Percentiles rank a stretch among this genome's conserved stretches.
phyloP scores from a whole-genome alignment of 1,140 invertebrate species.

The Drosophila rhopaloa region DNA sequence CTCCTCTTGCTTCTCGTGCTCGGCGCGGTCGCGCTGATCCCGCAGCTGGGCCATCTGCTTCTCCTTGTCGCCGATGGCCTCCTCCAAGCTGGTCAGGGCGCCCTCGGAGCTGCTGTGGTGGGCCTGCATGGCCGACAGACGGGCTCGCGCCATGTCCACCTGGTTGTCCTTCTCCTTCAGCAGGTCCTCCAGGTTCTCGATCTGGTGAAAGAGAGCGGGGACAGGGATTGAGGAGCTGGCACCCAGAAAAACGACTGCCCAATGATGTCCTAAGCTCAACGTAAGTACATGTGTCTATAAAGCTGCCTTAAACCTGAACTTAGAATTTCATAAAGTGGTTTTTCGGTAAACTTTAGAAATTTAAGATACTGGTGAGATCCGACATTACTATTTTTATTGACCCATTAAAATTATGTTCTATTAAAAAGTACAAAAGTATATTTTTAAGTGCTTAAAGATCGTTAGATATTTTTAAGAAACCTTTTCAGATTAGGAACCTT shows the following conservation, averaged over 20 bases:
- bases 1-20: slow-evolving; percentile 98
- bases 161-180: slow-evolving; percentile 99
- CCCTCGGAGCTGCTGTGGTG: slow-evolving; percentile 97
- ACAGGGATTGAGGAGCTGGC: slow-evolving; percentile 7
- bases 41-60: slow-evolving; percentile 96
- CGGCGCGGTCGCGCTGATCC: slow-evolving; percentile 97
- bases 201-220: slow-evolving; percentile 86
- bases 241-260: neutral
- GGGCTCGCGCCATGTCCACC: slow-evolving; percentile 96
- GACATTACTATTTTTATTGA: no score
- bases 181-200: slow-evolving; percentile 98
- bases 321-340: no score
- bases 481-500: no score
- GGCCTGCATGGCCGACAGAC: slow-evolving; percentile 95
- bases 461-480: no score
- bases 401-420: no score
- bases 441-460: no score
- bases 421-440: no score
- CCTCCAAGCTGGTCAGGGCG: slow-evolving; percentile 95
- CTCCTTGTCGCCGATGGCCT: slow-evolving; percentile 98
- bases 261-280: neutral
- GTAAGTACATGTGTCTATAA: neutral
- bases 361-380: no score
- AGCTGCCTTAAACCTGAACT: no score
- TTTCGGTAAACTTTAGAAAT: no score